phyloP scores from a whole-genome alignment of 2,888 invertebrate genomes.

The Frankliniella fusca region DNA sequence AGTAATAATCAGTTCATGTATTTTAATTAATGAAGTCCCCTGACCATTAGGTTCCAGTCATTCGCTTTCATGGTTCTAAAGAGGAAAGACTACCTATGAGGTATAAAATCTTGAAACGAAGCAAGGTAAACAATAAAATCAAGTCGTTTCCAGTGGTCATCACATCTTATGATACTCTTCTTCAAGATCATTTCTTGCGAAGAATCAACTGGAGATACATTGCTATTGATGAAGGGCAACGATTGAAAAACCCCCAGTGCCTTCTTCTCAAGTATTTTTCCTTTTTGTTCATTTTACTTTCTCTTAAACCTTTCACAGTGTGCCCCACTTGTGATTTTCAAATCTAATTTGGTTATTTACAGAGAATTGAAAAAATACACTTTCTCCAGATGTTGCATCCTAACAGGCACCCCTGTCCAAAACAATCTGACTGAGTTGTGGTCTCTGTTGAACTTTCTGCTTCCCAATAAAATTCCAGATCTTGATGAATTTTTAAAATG shows the following conservation, averaged over 20 bases:
- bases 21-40: slow-evolving; percentile 30
- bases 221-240: slow-evolving; percentile 67
- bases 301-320: background rate
- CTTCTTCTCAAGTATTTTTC: slow-evolving; percentile 50
- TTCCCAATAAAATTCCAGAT: slow-evolving; percentile 64
- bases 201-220: slow-evolving; percentile 57
- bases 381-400: slow-evolving; percentile 55
- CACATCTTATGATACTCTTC: slow-evolving; percentile 56
- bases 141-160: slow-evolving; percentile 55
- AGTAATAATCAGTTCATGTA: background rate
- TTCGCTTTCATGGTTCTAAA: slow-evolving; percentile 54
- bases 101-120: slow-evolving; percentile 44
- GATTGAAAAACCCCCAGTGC: slow-evolving; percentile 61
- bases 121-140: slow-evolving; percentile 41
- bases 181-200: slow-evolving; percentile 49
- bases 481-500: slow-evolving; percentile 60
- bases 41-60: slow-evolving; percentile 49
- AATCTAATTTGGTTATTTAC: background rate
- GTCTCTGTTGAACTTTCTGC: slow-evolving; percentile 64
- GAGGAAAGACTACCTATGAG: slow-evolving; percentile 44
- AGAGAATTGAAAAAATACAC: slow-evolving; percentile 49
- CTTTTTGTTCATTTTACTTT: slow-evolving; percentile 22
- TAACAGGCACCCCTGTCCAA: slow-evolving; percentile 71
- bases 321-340: too few relatives aligned
- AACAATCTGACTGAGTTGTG: slow-evolving; percentile 67